Conservation (phyloP, 2,797 vertebrate species). For the Tachyglossus aculeatus region DNA sequence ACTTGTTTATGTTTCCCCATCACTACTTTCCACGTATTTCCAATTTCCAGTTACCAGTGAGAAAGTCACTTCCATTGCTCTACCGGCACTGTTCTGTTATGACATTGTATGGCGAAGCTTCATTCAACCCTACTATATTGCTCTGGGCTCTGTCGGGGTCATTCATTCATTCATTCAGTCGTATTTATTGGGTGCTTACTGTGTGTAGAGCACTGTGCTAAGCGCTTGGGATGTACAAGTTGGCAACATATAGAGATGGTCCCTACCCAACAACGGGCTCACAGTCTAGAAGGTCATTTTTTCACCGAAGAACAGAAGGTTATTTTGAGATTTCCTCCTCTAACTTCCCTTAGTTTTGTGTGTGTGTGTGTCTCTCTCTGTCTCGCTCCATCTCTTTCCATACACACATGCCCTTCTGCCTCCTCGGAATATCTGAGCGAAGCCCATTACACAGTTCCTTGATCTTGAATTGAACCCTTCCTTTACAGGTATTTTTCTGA, state of each 20-base stretch:
- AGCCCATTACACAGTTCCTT: neutral
- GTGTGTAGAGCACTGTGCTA: no score
- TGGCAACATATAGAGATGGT: no score
- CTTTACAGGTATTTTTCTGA: conserved; percentile 3
- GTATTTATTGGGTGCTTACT: no score
- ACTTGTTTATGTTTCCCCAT: neutral
- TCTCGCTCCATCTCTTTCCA: neutral
- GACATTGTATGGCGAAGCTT: neutral
- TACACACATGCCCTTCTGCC: neutral
- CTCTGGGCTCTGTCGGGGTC: neutral
- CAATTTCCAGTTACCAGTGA: neutral
- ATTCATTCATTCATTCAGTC: neutral
- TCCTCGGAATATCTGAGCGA: conserved; percentile 12
- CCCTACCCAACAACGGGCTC: no score
- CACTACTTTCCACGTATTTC: neutral
- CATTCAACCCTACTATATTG: neutral
- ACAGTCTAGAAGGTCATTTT: neutral
- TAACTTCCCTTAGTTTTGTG: neutral
- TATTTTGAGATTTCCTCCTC: neutral
- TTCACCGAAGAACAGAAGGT: no score
- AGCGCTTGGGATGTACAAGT: no score
- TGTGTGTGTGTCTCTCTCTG: no score
- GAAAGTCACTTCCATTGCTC: neutral
- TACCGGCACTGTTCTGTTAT: neutral
- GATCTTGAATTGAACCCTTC: neutral